A percentile compares a stretch with the other conserved stretches of the same genome.
These are phyloP conservation scores for Melitaea athalia DNA, from an alignment of 2,888 invertebrate genomes.

Conservation along the genomic window DNA sequence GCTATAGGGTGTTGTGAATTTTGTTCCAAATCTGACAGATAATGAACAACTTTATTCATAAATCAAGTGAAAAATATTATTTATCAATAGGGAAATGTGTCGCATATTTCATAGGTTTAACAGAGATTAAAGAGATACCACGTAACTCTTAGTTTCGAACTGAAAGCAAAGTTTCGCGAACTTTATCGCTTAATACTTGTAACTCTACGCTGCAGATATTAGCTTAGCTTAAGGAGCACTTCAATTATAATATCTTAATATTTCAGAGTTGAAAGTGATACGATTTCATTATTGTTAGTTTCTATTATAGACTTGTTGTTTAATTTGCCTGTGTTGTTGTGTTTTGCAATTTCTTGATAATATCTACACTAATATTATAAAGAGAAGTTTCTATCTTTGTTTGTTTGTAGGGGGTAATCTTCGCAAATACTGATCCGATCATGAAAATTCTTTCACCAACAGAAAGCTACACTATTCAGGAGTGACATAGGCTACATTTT, in stretches of 20 bases:
- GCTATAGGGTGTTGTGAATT: too few species aligned
- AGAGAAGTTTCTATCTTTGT: too few species aligned
- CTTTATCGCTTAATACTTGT: slow-evolving; percentile 29
- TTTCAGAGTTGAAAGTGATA: neutral
- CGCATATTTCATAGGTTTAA: slow-evolving; percentile 19
- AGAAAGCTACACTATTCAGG: too few species aligned
- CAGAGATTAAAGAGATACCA: slow-evolving; percentile 28
- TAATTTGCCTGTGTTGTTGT: neutral
- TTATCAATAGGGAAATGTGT: neutral
- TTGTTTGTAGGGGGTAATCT: too few species aligned
- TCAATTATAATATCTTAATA: neutral
- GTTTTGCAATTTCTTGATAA: too few species aligned
- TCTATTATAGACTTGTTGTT: neutral
- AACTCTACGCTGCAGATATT: slow-evolving; percentile 1
- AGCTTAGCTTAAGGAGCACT: neutral
- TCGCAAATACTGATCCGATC: too few species aligned
- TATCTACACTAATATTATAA: too few species aligned
- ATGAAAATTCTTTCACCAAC: too few species aligned
- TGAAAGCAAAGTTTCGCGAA: slow-evolving; percentile 25
- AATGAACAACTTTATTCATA: too few species aligned
- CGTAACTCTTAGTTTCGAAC: slow-evolving; percentile 28
- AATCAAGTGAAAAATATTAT: neutral
- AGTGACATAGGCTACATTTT: too few species aligned
- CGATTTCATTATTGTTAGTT: neutral
- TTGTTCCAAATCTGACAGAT: too few species aligned